These are phyloP conservation scores for Harpalus rufipes DNA, from an alignment of 2,888 invertebrate genomes.

Conservation along the genomic window DNA sequence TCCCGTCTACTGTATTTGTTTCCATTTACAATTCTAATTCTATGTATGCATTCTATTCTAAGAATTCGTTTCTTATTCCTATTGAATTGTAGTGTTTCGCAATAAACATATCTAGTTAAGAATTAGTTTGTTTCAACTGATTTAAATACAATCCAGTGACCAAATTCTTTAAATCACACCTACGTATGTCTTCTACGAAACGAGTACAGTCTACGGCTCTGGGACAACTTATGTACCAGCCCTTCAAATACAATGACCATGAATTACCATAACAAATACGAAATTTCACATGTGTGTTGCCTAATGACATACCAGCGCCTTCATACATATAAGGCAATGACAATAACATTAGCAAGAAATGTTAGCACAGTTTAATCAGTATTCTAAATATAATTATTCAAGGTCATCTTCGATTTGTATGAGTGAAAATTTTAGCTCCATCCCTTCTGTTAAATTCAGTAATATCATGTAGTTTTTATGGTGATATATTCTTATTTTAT, in stretches of 20 bases:
- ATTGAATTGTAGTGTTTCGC: slow-evolving; percentile 1
- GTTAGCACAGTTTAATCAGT: too few species aligned
- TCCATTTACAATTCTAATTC: not conserved
- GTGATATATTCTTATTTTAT: too few species aligned
- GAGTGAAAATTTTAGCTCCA: too few species aligned
- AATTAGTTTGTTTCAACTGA: slow-evolving; percentile 22
- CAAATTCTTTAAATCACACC: slow-evolving; percentile 42
- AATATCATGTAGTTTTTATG: too few species aligned
- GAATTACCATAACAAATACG: slow-evolving; percentile 38
- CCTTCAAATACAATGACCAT: slow-evolving; percentile 23
- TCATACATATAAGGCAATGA: not conserved
- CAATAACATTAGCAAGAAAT: not conserved
- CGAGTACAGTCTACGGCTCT: not conserved
- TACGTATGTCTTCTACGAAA: slow-evolving; percentile 22
- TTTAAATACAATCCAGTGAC: slow-evolving; percentile 41
- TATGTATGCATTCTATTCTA: slow-evolving; percentile 6
- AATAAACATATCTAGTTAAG: slow-evolving; percentile 25
- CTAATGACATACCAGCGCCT: not conserved
- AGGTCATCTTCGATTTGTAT: too few species aligned
- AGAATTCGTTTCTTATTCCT: slow-evolving; percentile 10
- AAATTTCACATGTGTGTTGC: slow-evolving; percentile 42
- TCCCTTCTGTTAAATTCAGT: too few species aligned
- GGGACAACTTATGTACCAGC: not conserved
- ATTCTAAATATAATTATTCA: too few species aligned
- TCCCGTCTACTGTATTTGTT: not conserved